Percentiles rank a stretch among this genome's conserved stretches.
Evolutionary conservation across 2,113 vertebrate species (phyloP).

Genomic region (Aptenodytes forsteri): DNA sequence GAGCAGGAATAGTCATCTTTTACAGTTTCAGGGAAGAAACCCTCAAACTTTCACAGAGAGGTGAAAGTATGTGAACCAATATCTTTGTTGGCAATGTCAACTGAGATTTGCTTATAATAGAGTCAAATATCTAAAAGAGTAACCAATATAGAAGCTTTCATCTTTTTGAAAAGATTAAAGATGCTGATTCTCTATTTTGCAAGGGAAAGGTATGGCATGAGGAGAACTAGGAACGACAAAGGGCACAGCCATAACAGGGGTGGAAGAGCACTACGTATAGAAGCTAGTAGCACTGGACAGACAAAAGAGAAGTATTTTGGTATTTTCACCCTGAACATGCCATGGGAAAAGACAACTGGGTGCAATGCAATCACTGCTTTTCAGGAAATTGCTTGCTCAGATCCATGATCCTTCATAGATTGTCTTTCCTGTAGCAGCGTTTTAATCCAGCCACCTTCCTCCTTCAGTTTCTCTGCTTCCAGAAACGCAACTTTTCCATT

Average conservation of each 20-base stretch:
- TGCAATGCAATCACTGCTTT: not conserved
- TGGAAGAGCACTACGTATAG: not conserved
- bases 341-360: not conserved
- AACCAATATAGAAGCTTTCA: not conserved
- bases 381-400: not conserved
- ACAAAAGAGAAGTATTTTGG: not conserved
- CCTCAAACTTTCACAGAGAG: not conserved
- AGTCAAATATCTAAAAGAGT: not conserved
- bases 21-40: not conserved
- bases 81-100: not conserved
- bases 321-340: not conserved
- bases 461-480: not conserved
- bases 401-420: not conserved
- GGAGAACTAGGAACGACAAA: not conserved
- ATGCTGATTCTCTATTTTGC: not conserved
- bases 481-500: not conserved
- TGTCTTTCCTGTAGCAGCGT: not conserved
- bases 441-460: not conserved
- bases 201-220: not conserved
- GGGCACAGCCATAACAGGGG: not conserved
- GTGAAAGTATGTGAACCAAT: not conserved
- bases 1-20: not conserved
- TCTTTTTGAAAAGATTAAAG: conserved; percentile 9
- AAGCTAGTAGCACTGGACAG: not conserved
- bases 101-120: not conserved